phyloP scores from a whole-genome alignment of 2,113 vertebrate genomes.

The Oryzias curvinotus region DNA sequence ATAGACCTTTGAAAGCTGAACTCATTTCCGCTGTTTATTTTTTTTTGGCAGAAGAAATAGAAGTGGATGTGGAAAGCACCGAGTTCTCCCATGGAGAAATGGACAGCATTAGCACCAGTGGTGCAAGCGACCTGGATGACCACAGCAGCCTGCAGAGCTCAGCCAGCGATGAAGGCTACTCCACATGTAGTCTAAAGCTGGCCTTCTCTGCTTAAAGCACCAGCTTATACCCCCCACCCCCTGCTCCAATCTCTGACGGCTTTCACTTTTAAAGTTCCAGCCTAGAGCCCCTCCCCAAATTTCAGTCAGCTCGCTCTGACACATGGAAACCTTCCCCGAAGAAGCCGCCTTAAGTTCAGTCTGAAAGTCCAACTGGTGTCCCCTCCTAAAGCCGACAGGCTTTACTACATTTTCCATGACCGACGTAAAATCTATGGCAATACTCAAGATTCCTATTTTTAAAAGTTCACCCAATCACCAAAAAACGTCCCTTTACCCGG shows the following conservation, averaged over 20 bases:
- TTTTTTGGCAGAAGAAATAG: constrained; percentile 87
- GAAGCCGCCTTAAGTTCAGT: constrained; percentile 66
- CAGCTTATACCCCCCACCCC: constrained; percentile 60
- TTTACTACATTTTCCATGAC: constrained; percentile 16
- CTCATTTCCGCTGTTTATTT: not conserved
- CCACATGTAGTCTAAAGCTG: constrained; percentile 94
- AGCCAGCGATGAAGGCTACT: constrained; percentile 95
- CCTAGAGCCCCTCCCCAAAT: constrained; percentile 51
- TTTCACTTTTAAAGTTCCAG: constrained; percentile 59
- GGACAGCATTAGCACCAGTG: constrained; percentile 93
- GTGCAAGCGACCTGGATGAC: constrained; percentile 95
- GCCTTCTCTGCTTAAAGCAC: constrained; percentile 87
- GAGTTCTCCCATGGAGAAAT: constrained; percentile 98
- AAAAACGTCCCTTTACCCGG: constrained; percentile 41
- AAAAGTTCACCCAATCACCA: constrained; percentile 38
- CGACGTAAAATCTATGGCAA: constrained; percentile 37
- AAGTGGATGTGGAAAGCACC: constrained; percentile 96
- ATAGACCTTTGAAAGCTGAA: not conserved
- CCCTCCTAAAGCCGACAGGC: constrained; percentile 25
- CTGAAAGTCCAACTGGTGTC: constrained; percentile 33
- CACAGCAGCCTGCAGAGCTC: constrained; percentile 95
- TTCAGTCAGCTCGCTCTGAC: constrained; percentile 42
- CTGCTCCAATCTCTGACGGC: constrained; percentile 56
- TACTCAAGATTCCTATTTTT: constrained; percentile 14
- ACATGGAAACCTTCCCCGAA: constrained; percentile 31